phyloP scores from a whole-genome alignment of 2,888 invertebrate genomes.

The Athrips mouffetella region DNA sequence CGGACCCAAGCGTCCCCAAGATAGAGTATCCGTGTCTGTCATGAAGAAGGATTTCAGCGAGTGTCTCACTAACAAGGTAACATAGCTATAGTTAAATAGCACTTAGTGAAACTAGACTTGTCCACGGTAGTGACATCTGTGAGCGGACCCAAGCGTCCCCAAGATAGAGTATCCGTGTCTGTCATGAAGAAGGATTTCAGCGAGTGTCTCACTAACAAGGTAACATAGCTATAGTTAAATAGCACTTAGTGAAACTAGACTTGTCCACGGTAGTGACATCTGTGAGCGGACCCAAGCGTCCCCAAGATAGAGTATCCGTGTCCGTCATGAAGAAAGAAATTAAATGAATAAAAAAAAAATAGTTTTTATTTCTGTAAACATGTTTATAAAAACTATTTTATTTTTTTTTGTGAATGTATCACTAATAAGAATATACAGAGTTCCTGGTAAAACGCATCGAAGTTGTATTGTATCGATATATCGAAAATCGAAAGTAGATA shows the following conservation, averaged over 20 bases:
- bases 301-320: constrained; percentile 96
- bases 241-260: constrained; percentile 91
- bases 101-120: constrained; percentile 91
- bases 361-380: no score
- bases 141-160: constrained; percentile 98
- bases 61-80: constrained; percentile 93
- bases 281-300: constrained; percentile 97
- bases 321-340: constrained; percentile 87
- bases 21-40: constrained; percentile 91
- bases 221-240: no score
- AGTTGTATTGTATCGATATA: no score
- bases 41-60: constrained; percentile 93
- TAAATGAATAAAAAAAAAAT: no score
- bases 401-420: background rate
- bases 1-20: constrained; percentile 98
- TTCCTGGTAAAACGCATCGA: no score
- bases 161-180: constrained; percentile 94
- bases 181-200: constrained; percentile 85
- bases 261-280: constrained; percentile 93
- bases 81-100: no score
- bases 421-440: no score
- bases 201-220: background rate
- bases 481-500: no score
- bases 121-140: constrained; percentile 94
- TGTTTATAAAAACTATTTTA: no score